Evolutionary conservation across 35 echinoderm and acorn worm genomes (phyloP).

Genomic region (Lytechinus pictus): DNA sequence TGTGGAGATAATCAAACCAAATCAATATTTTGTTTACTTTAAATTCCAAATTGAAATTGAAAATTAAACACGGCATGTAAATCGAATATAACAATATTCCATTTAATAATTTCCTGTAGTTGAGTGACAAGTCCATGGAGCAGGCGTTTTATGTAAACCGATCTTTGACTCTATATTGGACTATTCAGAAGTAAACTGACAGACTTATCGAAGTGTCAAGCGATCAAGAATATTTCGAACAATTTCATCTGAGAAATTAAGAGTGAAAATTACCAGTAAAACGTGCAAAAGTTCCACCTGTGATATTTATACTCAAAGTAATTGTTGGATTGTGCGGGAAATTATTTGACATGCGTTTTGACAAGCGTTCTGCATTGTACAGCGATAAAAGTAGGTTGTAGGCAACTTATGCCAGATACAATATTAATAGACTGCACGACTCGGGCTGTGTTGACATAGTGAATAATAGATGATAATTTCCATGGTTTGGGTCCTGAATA

Average conservation of each 20-base stretch:
- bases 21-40: not conserved
- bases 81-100: not conserved
- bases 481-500: slow-evolving; percentile 6
- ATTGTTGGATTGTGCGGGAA: slow-evolving; percentile 1
- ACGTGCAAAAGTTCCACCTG: not conserved
- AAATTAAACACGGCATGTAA: not conserved
- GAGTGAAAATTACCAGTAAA: not conserved
- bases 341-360: slow-evolving; percentile 19
- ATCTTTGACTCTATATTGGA: not conserved
- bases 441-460: slow-evolving; percentile 39
- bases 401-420: slow-evolving; percentile 14
- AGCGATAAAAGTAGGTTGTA: not conserved
- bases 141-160: not conserved
- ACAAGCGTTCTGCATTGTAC: not conserved
- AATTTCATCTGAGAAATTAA: not conserved
- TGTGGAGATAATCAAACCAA: not conserved
- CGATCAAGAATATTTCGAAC: not conserved
- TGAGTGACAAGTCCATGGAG: not conserved
- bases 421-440: slow-evolving; percentile 46
- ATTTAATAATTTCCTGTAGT: not conserved
- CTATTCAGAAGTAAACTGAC: not conserved
- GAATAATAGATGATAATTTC: slow-evolving; percentile 52
- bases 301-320: not conserved
- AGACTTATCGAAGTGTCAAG: not conserved
- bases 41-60: not conserved